Evolutionary conservation across 2,797 vertebrate genomes (phyloP), one percentile per base, ranked within the genome.

Genomic region (Hylomyscus alleni): DNA sequence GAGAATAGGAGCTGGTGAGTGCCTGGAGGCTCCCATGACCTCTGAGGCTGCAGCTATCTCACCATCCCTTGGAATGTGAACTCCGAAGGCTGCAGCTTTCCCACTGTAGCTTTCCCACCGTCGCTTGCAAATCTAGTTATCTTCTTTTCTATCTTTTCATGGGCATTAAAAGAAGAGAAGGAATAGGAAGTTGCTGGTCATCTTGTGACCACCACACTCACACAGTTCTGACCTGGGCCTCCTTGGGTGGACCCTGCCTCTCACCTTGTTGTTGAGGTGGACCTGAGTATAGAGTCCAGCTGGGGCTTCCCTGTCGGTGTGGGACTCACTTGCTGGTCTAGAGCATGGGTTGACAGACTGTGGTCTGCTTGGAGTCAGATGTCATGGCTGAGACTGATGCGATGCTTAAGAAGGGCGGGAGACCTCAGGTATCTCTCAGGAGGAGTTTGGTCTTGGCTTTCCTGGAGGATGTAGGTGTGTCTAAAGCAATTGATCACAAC

Each of bases 181-280:
- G 14, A 12, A 31, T 31, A 47, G 31, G 37, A 62, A 19, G 29
- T 20, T 31, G 26, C 58, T 44, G 58, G 15, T 20, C 24, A 9
- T 26, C 81, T 34, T 31, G 9, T 44, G 58, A 65, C 15, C 0
- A 2, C 26, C 0, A 2, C 2, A 3, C 6, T 3, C 81, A 65
- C 4, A 20, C 58, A 0, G 0, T 6, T 6, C 58, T 65, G 9
- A 6, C 37, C 9, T 83, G 56, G 56, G 10, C 3, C 56, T 1
- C 37, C 56, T 62, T 44, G 24, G 37, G 15, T 31, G 15, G 56
- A 44, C 37, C 1, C 56, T 56, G 24, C 4, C 37, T 44, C 44
- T 60, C 26, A 3, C 62, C n/a, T 31, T 83, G n/a, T 40, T 40
- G 80, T 58, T 13, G 11, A 29, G 54, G n/a, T 60, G n/a, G 80